Evolutionary conservation across 2,888 invertebrate genomes (phyloP).

Genomic region (Gymnocheta viridis): DNA sequence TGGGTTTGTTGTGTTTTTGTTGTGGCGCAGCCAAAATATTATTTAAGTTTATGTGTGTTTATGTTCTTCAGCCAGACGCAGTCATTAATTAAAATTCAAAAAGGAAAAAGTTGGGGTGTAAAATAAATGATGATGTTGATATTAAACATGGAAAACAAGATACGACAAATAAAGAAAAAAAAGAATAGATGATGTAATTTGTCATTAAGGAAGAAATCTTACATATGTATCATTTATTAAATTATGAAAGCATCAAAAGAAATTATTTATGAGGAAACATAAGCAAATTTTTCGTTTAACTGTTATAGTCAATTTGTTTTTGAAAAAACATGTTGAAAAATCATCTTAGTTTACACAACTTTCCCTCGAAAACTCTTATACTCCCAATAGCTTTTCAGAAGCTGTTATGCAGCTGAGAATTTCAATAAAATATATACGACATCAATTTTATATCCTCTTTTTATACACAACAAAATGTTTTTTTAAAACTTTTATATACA

Average conservation of each 20-base stretch:
- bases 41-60: neutral
- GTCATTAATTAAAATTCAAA: conserved; percentile 50
- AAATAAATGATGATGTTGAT: conserved; percentile 46
- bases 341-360: no score
- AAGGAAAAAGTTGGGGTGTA: conserved; percentile 52
- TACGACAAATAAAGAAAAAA: neutral
- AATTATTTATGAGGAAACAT: neutral
- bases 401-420: no score
- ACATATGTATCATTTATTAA: neutral
- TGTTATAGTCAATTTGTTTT: neutral
- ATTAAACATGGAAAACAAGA: neutral
- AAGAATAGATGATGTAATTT: conserved; percentile 38
- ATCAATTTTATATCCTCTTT: no score
- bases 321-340: no score
- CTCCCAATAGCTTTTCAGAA: no score
- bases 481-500: no score
- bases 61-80: conserved; percentile 26
- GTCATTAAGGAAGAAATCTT: neutral
- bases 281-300: neutral
- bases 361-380: no score
- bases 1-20: neutral
- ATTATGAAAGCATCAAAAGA: neutral
- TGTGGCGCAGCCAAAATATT: neutral
- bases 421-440: no score
- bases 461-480: no score